A percentile compares a stretch with the other conserved stretches of the same genome.
Evolutionary conservation across 2,888 invertebrate species (phyloP).

Genomic region (Tortricodes alternella): DNA sequence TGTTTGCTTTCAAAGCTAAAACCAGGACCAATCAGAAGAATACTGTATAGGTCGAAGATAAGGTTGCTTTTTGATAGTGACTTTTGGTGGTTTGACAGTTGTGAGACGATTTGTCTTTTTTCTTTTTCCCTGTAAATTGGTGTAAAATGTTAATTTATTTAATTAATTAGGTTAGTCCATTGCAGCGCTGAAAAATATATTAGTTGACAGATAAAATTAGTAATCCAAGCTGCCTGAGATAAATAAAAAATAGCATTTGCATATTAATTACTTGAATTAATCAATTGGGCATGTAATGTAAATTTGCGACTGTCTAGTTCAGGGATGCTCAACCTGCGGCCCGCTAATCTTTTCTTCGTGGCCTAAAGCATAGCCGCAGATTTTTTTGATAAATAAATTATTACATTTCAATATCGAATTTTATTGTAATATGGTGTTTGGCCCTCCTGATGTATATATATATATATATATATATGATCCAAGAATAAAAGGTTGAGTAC

Average conservation of each 20-base stretch:
- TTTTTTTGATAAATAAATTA: too few relatives aligned
- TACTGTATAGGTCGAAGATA: conserved; percentile 44
- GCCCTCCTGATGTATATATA: too few relatives aligned
- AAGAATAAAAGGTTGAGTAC: too few relatives aligned
- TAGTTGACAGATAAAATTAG: conserved; percentile 17
- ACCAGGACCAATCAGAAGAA: conserved; percentile 50
- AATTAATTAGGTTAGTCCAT: conserved; percentile 11
- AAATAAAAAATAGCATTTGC: neutral
- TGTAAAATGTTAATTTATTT: neutral
- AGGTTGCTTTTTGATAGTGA: conserved; percentile 40
- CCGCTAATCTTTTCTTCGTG: too few relatives aligned
- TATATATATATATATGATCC: too few relatives aligned
- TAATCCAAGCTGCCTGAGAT: conserved; percentile 15
- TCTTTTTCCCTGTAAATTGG: conserved; percentile 61
- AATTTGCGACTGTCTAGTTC: too few relatives aligned
- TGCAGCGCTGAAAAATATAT: conserved; percentile 33
- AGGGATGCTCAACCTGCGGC: too few relatives aligned
- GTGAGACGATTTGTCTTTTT: conserved; percentile 45
- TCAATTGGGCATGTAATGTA: too few relatives aligned
- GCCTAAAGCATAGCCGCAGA: too few relatives aligned
- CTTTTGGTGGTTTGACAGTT: conserved; percentile 48
- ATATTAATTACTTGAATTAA: too few relatives aligned
- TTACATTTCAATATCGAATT: too few relatives aligned
- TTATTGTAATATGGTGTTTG: too few relatives aligned
- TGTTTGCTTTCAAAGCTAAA: conserved; percentile 40